These are phyloP conservation scores for Loris lydekkerianus DNA, from an alignment of 2,797 vertebrate species.

Conservation along the genomic window DNA sequence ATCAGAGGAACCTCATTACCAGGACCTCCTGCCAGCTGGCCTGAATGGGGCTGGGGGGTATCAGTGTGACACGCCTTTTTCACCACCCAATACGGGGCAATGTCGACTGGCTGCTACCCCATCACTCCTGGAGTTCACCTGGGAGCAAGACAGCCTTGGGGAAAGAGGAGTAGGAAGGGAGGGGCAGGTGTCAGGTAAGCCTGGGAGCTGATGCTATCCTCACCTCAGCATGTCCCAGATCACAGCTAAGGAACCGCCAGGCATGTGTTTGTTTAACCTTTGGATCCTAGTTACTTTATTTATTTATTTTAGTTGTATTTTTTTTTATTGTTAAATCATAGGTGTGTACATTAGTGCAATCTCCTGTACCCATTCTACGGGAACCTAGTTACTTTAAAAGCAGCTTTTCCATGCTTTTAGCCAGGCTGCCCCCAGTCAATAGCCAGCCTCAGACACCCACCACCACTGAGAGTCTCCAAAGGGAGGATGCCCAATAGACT, in stretches of 20 bases:
- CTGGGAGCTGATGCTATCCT: neutral
- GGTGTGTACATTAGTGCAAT: no score
- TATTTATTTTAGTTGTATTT: no score
- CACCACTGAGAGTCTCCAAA: neutral
- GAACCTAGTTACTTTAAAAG: neutral
- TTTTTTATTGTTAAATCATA: no score
- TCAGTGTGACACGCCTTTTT: neutral
- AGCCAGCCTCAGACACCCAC: neutral
- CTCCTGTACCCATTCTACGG: no score
- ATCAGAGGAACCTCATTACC: constrained; percentile 76
- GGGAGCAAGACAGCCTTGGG: neutral
- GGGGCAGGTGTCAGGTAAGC: neutral
- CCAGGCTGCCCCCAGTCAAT: neutral
- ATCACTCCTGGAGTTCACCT: neutral
- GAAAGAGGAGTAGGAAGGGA: neutral
- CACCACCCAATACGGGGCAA: neutral
- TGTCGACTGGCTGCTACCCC: neutral
- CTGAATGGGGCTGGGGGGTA: neutral
- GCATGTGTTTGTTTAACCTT: neutral
- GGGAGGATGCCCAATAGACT: neutral
- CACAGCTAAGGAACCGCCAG: neutral
- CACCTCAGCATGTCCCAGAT: neutral
- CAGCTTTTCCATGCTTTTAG: constrained; percentile 11
- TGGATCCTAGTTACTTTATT: neutral
- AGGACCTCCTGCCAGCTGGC: constrained; percentile 60